These are phyloP conservation scores for Prionailurus viverrinus DNA, from an alignment of 2,113 vertebrate species.

Conservation along the genomic window DNA sequence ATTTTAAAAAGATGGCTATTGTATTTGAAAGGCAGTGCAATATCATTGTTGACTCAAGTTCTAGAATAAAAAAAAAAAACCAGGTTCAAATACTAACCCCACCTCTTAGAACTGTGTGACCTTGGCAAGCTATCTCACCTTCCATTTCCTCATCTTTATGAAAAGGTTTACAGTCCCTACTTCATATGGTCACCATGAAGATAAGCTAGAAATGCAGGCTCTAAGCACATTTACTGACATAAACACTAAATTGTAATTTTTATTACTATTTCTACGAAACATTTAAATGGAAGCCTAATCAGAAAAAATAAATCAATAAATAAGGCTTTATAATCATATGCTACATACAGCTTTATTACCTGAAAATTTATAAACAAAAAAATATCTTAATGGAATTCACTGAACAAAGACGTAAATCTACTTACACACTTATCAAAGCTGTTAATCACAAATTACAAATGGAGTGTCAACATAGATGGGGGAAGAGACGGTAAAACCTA, in stretches of 20 bases:
- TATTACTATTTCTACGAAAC: neutral
- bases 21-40: neutral
- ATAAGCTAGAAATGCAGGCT: neutral
- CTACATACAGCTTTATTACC: neutral
- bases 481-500: neutral
- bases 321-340: neutral
- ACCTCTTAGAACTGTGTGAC: neutral
- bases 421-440: neutral
- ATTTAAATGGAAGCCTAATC: neutral
- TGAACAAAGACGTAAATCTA: constrained; percentile 15
- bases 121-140: neutral
- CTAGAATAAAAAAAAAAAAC: neutral
- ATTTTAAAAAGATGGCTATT: neutral
- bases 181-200: neutral
- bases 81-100: neutral
- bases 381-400: constrained; percentile 20
- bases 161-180: neutral
- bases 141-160: neutral
- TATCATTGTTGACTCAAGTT: neutral
- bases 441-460: neutral
- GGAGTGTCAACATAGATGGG: neutral
- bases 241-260: neutral
- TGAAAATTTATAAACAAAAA: neutral
- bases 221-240: neutral
- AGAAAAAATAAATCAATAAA: neutral